phyloP scores from a whole-genome alignment of 2,888 invertebrate species.

The Ophion ellenae region DNA sequence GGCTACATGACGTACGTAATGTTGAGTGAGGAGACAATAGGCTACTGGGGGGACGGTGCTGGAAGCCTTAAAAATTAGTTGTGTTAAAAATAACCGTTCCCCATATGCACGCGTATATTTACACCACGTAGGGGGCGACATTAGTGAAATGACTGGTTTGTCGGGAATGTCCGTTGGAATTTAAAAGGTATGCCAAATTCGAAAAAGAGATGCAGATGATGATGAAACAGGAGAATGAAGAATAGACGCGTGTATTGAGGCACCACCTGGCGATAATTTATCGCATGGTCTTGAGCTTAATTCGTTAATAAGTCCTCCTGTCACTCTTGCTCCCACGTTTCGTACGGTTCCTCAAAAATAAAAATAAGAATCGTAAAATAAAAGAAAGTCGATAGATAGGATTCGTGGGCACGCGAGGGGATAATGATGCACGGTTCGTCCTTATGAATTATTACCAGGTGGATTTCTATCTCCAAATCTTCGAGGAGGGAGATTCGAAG shows the following conservation, averaged over 20 bases:
- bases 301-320: slow-evolving; percentile 75
- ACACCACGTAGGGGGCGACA: slow-evolving; percentile 31
- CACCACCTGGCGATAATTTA: slow-evolving; percentile 75
- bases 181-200: slow-evolving; percentile 70
- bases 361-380: slow-evolving; percentile 21
- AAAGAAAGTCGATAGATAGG: slow-evolving; percentile 55
- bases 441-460: slow-evolving; percentile 75
- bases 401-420: slow-evolving; percentile 61
- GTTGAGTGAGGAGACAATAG: neutral
- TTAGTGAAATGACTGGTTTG: slow-evolving; percentile 52
- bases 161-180: slow-evolving; percentile 71
- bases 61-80: neutral
- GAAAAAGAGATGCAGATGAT: slow-evolving; percentile 66
- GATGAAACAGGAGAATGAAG: slow-evolving; percentile 36
- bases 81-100: neutral
- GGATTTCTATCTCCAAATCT: slow-evolving; percentile 75
- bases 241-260: slow-evolving; percentile 51
- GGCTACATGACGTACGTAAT: neutral
- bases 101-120: neutral
- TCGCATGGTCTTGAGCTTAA: slow-evolving; percentile 74
- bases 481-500: slow-evolving; percentile 70
- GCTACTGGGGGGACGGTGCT: neutral
- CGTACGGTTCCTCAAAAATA: slow-evolving; percentile 47
- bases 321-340: slow-evolving; percentile 64
- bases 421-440: slow-evolving; percentile 74